Evolutionary conservation across 1,140 invertebrate genomes (phyloP).

Genomic region (Drosophila gunungcola): DNA sequence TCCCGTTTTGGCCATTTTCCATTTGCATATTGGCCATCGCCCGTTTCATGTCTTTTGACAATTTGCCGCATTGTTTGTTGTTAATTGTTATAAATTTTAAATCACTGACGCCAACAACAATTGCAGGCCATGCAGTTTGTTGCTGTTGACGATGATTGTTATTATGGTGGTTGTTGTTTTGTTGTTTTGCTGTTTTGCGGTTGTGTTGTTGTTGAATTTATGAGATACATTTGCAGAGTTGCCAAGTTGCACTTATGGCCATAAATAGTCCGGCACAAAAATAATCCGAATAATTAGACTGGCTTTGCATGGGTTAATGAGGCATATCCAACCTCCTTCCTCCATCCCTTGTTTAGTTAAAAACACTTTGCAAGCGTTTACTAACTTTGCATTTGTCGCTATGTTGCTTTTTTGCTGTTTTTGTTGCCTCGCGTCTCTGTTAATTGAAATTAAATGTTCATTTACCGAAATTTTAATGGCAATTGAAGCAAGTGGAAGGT

Average conservation of each 20-base stretch:
- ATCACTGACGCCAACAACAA: conserved; percentile 64
- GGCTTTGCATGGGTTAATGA: conserved; percentile 12
- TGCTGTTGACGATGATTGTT: conserved; percentile 24
- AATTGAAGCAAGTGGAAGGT: conserved; percentile 21
- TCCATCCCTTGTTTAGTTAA: neutral
- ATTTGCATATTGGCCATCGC: conserved; percentile 56
- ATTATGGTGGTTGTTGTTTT: conserved; percentile 21
- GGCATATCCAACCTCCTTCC: neutral
- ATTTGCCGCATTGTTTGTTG: conserved; percentile 73
- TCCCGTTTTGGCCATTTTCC: conserved; percentile 26
- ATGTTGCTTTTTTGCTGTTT: neutral
- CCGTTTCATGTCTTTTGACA: conserved; percentile 71
- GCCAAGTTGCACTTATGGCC: conserved; percentile 30
- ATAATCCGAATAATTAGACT: conserved; percentile 36
- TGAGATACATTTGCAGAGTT: conserved; percentile 42
- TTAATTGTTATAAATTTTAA: conserved; percentile 78
- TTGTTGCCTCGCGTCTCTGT: conserved; percentile 2
- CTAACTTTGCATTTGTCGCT: conserved; percentile 3
- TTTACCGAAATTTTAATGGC: conserved; percentile 47
- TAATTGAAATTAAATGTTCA: conserved; percentile 49
- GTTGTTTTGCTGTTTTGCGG: conserved; percentile 29
- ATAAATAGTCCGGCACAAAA: conserved; percentile 34
- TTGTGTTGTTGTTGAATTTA: conserved; percentile 40
- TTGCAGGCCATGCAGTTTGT: conserved; percentile 31
- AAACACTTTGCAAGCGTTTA: conserved; percentile 6